These are phyloP conservation scores for Meriones psammophilus DNA, from an alignment of 2,797 vertebrate genomes.

Conservation along the genomic window DNA sequence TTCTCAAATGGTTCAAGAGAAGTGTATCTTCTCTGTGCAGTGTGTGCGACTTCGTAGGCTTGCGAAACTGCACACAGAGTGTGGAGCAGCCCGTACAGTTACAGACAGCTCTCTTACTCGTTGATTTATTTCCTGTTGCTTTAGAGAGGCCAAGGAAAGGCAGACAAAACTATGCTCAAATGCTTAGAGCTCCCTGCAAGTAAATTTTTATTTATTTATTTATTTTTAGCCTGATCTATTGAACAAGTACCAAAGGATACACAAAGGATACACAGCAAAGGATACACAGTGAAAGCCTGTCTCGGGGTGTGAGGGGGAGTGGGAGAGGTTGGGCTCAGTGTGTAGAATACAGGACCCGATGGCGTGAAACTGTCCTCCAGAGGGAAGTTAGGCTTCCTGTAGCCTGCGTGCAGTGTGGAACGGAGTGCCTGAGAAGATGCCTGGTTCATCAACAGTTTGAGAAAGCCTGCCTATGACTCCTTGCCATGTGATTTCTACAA, in stretches of 20 bases:
- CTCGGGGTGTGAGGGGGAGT: no score
- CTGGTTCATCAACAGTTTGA: background rate
- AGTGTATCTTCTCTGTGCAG: background rate
- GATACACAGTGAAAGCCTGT: no score
- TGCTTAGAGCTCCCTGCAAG: background rate
- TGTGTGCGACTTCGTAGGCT: background rate
- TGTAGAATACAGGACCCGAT: background rate
- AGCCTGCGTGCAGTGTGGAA: background rate
- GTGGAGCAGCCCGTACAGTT: background rate
- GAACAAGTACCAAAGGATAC: no score
- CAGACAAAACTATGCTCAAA: constrained; percentile 28
- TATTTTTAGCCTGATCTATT: background rate
- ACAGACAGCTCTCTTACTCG: background rate
- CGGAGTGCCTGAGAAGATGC: background rate
- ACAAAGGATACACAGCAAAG: no score
- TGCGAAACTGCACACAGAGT: background rate
- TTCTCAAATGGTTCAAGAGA: background rate
- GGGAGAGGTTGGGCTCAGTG: background rate
- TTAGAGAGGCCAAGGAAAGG: background rate
- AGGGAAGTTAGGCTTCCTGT: background rate
- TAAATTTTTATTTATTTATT: background rate
- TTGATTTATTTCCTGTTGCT: constrained; percentile 18
- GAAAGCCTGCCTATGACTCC: background rate
- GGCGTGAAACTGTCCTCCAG: background rate
- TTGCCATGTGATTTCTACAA: background rate